Percentiles rank a stretch among this genome's conserved stretches.
phyloP scores from a whole-genome alignment of 1,140 invertebrate species.

The Diorhabda carinulata region DNA sequence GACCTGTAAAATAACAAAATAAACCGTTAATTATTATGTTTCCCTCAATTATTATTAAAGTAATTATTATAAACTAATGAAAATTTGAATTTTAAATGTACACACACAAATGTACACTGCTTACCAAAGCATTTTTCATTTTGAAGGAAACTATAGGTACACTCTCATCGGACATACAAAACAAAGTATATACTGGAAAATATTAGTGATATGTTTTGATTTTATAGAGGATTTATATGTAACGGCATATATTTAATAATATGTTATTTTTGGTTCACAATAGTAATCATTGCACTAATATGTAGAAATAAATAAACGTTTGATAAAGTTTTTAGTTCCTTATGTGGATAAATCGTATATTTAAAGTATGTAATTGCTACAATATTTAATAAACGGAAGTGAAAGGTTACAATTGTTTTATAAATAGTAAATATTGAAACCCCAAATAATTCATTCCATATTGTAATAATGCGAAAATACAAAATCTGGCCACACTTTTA shows the following conservation, averaged over 20 bases:
- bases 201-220: not conserved
- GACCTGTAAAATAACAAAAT: conserved; percentile 1
- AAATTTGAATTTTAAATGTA: too few relatives aligned
- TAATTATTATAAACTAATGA: too few relatives aligned
- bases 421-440: not conserved
- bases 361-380: not conserved
- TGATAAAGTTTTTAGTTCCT: conserved; percentile 5
- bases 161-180: too few relatives aligned
- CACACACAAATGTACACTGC: too few relatives aligned
- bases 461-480: too few relatives aligned
- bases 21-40: too few relatives aligned
- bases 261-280: conserved; percentile 7
- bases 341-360: not conserved
- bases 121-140: too few relatives aligned
- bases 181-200: too few relatives aligned
- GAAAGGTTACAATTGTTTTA: conserved; percentile 1
- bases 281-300: not conserved
- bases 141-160: too few relatives aligned
- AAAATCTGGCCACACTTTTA: too few relatives aligned
- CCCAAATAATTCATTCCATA: not conserved
- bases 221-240: conserved; percentile 1
- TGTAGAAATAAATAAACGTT: not conserved
- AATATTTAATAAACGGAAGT: not conserved
- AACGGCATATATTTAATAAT: not conserved
- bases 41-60: too few relatives aligned